Conservation (phyloP, 2,888 invertebrate species). For the Phyllotreta striolata region DNA sequence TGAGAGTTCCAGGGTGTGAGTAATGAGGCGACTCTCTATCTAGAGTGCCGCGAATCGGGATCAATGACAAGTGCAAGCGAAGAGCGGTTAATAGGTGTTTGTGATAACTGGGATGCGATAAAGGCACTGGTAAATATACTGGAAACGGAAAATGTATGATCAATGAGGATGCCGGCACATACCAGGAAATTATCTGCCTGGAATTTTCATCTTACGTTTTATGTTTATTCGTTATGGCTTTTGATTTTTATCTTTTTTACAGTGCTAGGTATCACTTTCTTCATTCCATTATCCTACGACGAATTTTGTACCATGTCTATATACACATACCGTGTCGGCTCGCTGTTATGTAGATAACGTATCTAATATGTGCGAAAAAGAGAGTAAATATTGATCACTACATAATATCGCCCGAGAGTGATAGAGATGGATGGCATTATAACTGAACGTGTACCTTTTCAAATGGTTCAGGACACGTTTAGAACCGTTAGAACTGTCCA, state of each 20-base stretch:
- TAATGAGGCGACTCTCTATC: conserved; percentile 61
- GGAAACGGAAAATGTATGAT: conserved; percentile 63
- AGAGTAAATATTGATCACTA: no score
- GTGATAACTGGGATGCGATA: conserved; percentile 61
- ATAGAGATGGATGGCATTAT: no score
- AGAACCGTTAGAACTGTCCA: no score
- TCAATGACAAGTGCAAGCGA: conserved; percentile 61
- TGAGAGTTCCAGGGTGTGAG: conserved; percentile 56
- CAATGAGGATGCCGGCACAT: conserved; percentile 59
- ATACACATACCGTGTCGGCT: no score
- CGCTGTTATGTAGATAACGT: no score
- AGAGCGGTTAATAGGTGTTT: conserved; percentile 53
- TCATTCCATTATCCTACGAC: neutral
- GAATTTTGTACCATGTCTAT: no score
- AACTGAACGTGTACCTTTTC: no score
- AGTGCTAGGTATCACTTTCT: conserved; percentile 1
- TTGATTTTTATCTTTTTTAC: conserved; percentile 25
- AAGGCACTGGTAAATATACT: conserved; percentile 61
- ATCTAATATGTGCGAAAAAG: no score
- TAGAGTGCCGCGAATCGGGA: conserved; percentile 58
- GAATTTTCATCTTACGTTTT: conserved; percentile 56
- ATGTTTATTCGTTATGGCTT: conserved; percentile 48
- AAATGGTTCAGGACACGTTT: no score
- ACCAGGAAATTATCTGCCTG: conserved; percentile 57
- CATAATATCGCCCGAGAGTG: no score